A percentile compares a stretch with the other conserved stretches of the same genome.
These are phyloP conservation scores for Cephus spinipes DNA, from an alignment of 2,888 invertebrate genomes.

Conservation along the genomic window DNA sequence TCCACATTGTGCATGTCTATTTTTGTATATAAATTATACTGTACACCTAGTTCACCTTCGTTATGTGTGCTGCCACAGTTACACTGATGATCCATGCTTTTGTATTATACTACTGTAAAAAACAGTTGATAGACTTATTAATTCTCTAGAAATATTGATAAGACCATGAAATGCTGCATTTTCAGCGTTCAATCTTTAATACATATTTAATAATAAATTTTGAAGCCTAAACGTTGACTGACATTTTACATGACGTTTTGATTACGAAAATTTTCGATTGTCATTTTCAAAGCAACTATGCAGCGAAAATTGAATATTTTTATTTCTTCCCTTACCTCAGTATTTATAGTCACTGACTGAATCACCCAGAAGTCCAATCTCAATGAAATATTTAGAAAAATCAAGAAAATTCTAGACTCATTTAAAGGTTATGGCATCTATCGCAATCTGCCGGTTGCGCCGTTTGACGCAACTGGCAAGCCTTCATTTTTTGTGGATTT, in stretches of 20 bases:
- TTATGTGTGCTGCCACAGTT: conserved; percentile 50
- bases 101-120: neutral
- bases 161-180: neutral
- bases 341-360: neutral
- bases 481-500: neutral
- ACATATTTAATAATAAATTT: neutral
- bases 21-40: conserved; percentile 89
- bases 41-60: conserved; percentile 75
- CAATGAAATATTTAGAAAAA: neutral
- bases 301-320: neutral
- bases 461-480: neutral
- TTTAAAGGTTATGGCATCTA: neutral
- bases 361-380: neutral
- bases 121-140: neutral
- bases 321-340: neutral
- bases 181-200: neutral
- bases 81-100: conserved; percentile 49
- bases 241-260: neutral
- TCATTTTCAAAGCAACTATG: neutral
- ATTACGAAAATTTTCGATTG: neutral
- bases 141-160: neutral
- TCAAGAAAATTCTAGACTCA: neutral
- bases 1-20: conserved; percentile 89
- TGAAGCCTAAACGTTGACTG: neutral
- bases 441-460: neutral